Percentiles rank a stretch among this genome's conserved stretches.
These are phyloP conservation scores for Acleris literana DNA, from an alignment of 2,888 invertebrate genomes.

Conservation along the genomic window DNA sequence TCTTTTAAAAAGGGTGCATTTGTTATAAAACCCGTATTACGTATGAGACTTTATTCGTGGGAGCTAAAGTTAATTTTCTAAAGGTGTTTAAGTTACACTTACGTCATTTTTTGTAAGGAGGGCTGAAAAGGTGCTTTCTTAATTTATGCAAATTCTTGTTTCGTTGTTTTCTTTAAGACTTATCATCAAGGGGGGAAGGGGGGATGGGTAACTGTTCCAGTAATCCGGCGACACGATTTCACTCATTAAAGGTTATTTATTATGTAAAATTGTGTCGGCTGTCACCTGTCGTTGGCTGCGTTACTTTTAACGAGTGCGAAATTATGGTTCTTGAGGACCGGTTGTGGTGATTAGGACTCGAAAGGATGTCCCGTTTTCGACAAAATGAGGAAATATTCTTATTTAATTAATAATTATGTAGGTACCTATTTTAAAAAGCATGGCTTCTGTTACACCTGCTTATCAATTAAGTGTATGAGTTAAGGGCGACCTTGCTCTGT, in stretches of 20 bases:
- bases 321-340: neutral
- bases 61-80: no score
- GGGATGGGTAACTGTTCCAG: conserved; percentile 41
- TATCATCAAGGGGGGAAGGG: conserved; percentile 51
- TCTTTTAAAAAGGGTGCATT: no score
- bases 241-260: conserved; percentile 34
- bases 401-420: no score
- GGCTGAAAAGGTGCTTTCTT: conserved; percentile 41
- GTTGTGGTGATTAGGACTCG: neutral
- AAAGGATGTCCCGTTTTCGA: neutral
- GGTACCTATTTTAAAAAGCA: no score
- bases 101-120: no score
- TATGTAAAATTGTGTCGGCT: conserved; percentile 32
- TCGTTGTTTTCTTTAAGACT: conserved; percentile 72
- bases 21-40: no score
- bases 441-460: no score
- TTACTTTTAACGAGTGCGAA: conserved; percentile 15
- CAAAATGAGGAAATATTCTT: no score
- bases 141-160: conserved; percentile 79
- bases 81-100: no score
- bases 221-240: conserved; percentile 31
- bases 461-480: no score
- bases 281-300: conserved; percentile 27
- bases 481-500: no score
- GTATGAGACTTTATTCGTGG: no score